These are phyloP conservation scores for Papilio elwesi DNA, from an alignment of 2,888 invertebrate species.

Conservation along the genomic window DNA sequence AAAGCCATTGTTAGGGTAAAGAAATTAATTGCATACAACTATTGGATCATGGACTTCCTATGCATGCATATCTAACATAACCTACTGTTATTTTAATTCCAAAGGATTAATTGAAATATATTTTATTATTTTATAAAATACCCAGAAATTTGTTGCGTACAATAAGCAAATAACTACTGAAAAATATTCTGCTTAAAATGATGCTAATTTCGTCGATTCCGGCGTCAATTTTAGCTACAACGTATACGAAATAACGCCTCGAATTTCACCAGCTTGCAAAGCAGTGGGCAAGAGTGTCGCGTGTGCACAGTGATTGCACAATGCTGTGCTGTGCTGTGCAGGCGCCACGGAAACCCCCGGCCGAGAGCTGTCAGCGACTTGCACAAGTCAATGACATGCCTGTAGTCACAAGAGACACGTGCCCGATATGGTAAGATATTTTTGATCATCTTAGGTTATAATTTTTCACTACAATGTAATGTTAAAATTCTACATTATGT, in stretches of 20 bases:
- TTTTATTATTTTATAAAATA: no score
- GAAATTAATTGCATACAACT: no score
- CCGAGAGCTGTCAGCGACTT: not conserved
- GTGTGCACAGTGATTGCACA: not conserved
- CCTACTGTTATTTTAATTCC: no score
- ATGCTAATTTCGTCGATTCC: no score
- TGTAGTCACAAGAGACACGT: not conserved
- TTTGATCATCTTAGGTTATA: not conserved
- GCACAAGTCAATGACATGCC: not conserved
- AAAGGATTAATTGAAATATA: no score
- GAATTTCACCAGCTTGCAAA: conserved; percentile 3
- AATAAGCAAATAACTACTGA: no score
- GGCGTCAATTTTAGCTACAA: not conserved
- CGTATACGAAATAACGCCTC: not conserved
- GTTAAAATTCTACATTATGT: not conserved
- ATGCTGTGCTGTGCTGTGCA: not conserved
- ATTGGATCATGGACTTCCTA: no score
- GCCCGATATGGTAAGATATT: not conserved
- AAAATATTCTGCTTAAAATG: no score
- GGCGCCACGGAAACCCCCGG: not conserved
- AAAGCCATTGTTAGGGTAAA: no score
- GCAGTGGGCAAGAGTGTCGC: not conserved
- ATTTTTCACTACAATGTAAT: no score
- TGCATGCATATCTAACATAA: no score
- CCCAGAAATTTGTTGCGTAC: no score